These are phyloP conservation scores for Syngnathoides biaculeatus DNA, from an alignment of 2,113 vertebrate genomes.

Conservation along the genomic window DNA sequence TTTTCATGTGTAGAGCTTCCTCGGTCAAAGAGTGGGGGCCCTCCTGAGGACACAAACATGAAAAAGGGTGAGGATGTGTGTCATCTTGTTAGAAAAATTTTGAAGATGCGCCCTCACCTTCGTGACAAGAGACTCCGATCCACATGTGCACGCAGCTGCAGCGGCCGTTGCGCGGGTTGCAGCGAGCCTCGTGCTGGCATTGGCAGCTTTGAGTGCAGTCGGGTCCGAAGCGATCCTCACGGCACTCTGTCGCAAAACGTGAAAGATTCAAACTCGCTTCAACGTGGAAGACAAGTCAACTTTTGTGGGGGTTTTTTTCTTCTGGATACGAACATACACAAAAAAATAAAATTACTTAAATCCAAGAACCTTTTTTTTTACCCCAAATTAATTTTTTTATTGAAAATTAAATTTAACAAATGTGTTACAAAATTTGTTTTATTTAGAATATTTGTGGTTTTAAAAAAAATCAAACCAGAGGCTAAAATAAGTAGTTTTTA, in stretches of 20 bases:
- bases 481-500: no score
- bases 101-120: constrained; percentile 69
- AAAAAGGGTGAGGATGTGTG: no score
- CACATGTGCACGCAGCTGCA: constrained; percentile 78
- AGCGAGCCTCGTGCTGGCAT: constrained; percentile 75
- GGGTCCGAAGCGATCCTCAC: constrained; percentile 72
- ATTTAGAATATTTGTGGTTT: no score
- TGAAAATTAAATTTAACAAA: no score
- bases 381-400: no score
- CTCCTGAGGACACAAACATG: constrained; percentile 45
- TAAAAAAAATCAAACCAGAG: no score
- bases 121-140: constrained; percentile 77
- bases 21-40: constrained; percentile 36
- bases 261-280: not conserved
- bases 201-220: constrained; percentile 79
- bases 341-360: no score
- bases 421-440: no score
- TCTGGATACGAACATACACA: no score
- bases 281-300: not conserved
- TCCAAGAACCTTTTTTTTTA: no score
- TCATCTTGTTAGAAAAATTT: not conserved
- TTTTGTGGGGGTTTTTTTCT: not conserved
- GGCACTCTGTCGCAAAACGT: constrained; percentile 75
- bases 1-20: constrained; percentile 39
- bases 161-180: constrained; percentile 74